Evolutionary conservation across 2,888 invertebrate genomes (phyloP).

Genomic region (Balanococcus diminutus): DNA sequence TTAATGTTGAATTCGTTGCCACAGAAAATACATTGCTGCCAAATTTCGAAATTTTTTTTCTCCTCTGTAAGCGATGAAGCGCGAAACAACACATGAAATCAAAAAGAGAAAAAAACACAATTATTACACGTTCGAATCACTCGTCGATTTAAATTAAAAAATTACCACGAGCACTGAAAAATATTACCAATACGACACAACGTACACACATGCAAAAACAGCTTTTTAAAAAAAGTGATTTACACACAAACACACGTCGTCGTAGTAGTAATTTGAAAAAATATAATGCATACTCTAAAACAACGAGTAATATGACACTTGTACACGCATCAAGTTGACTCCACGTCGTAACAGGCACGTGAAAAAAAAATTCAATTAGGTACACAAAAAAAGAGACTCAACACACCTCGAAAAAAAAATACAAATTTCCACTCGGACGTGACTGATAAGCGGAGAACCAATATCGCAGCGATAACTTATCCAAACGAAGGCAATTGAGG

Average conservation of each 20-base stretch:
- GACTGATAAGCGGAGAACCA: neutral
- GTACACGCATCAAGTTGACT: neutral
- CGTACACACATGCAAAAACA: neutral
- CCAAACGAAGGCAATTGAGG: neutral
- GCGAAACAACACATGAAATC: neutral
- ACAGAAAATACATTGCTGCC: slow-evolving; percentile 8
- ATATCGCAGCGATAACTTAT: neutral
- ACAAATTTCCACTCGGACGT: neutral
- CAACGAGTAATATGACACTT: neutral
- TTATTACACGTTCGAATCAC: neutral
- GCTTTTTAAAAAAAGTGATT: neutral
- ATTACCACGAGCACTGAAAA: neutral
- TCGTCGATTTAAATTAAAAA: neutral
- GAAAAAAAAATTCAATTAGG: neutral
- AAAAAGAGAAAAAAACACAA: neutral
- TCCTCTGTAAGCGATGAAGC: neutral
- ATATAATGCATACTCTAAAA: no score
- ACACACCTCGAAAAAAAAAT: neutral
- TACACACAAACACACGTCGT: neutral
- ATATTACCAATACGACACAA: neutral
- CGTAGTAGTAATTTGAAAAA: neutral
- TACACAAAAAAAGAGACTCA: neutral
- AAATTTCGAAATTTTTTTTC: neutral
- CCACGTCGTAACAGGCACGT: neutral
- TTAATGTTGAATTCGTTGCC: slow-evolving; percentile 8